Conservation (phyloP, 1,140 invertebrate species). For the Bombus sylvicola region DNA sequence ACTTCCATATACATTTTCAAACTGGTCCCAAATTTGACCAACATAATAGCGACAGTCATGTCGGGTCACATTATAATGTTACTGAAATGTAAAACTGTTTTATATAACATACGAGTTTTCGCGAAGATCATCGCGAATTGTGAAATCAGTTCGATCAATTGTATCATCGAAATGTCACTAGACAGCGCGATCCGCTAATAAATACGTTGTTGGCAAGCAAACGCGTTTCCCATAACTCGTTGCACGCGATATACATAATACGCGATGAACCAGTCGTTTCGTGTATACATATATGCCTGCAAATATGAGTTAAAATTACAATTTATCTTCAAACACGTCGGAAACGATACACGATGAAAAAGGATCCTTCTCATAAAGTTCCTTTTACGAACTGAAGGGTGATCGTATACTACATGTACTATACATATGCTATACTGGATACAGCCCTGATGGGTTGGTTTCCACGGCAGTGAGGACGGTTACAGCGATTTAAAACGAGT, state of each 20-base stretch:
- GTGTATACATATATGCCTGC: too few relatives aligned
- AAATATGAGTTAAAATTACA: background rate
- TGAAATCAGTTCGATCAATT: background rate
- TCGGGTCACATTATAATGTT: too few relatives aligned
- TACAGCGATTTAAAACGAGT: slow-evolving; percentile 21
- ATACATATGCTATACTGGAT: too few relatives aligned
- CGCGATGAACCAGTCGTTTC: background rate
- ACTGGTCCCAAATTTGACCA: too few relatives aligned
- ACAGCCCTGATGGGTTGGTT: background rate
- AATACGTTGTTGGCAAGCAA: slow-evolving; percentile 6
- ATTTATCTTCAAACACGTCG: background rate
- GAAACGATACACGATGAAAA: background rate
- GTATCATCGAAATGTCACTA: background rate
- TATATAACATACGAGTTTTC: background rate
- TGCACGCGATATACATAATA: background rate
- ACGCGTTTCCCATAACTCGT: slow-evolving; percentile 13
- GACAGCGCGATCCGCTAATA: background rate
- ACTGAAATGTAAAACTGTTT: background rate
- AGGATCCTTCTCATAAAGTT: background rate
- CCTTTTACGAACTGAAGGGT: background rate
- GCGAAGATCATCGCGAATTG: background rate
- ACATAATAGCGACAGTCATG: too few relatives aligned
- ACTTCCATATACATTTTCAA: too few relatives aligned
- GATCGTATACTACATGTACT: background rate
- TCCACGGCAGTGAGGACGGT: background rate